Evolutionary conservation across 92 coral and sea anemone species (phyloP).

Genomic region (Palythoa caribaeorum): DNA sequence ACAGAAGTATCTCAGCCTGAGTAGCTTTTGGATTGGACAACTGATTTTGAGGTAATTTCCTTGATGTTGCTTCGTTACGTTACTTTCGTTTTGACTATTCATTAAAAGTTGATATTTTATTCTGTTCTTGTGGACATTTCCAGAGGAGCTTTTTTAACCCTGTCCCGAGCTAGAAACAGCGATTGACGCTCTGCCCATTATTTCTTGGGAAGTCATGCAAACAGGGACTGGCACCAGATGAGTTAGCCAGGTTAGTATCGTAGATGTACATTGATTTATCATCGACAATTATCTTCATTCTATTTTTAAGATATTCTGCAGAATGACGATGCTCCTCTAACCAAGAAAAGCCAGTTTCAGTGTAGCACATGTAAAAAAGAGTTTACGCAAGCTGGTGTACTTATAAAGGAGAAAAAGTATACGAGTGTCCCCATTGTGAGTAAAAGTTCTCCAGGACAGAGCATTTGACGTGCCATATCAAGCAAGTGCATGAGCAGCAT

Average conservation of each 20-base stretch:
- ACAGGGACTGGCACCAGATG: background rate
- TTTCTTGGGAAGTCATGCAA: background rate
- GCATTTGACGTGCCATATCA: background rate
- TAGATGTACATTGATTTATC: background rate
- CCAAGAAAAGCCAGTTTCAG: background rate
- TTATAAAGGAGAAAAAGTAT: background rate
- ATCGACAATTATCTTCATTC: background rate
- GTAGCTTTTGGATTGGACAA: too few species aligned
- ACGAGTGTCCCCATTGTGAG: background rate
- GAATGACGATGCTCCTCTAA: background rate
- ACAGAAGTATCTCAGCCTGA: too few species aligned
- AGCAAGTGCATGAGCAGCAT: background rate
- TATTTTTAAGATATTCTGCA: background rate
- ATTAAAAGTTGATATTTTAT: background rate
- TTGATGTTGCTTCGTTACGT: background rate
- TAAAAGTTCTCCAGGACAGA: background rate
- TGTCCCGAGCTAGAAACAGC: background rate
- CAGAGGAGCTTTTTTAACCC: background rate
- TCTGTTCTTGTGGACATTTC: background rate
- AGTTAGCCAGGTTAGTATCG: background rate
- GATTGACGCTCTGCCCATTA: background rate
- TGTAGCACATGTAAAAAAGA: background rate
- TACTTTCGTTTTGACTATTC: background rate
- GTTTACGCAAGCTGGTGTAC: background rate
- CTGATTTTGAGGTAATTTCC: background rate